A percentile compares a stretch with the other conserved stretches of the same genome.
Conservation (phyloP, 2,888 invertebrate species). For the Mimachlamys varia region DNA sequence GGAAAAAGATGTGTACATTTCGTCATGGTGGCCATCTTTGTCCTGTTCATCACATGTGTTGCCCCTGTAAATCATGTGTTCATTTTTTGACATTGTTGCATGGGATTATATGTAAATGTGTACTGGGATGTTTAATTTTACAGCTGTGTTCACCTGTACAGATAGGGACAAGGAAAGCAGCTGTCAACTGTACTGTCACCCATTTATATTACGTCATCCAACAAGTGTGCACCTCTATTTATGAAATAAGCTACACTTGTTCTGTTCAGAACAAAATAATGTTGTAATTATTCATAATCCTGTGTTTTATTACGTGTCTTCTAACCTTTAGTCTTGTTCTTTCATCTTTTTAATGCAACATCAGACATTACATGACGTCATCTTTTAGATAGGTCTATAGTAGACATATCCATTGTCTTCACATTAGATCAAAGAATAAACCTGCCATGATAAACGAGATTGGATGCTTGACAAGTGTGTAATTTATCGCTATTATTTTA, state of each 20-base stretch:
- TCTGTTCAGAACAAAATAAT: background rate
- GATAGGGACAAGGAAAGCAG: background rate
- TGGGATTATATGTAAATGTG: background rate
- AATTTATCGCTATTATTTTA: background rate
- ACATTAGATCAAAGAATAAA: background rate
- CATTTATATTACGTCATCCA: background rate
- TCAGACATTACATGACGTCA: background rate
- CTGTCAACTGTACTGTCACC: background rate
- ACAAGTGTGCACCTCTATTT: background rate
- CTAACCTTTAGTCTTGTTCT: background rate
- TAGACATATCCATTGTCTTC: background rate
- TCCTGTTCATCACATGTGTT: background rate
- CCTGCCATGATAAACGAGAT: background rate
- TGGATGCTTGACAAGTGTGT: background rate
- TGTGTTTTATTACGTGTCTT: background rate
- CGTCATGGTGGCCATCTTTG: background rate
- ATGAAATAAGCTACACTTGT: background rate
- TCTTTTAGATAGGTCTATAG: background rate
- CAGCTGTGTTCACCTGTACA: background rate
- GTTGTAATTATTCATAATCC: background rate
- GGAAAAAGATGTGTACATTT: background rate
- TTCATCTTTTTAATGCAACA: background rate
- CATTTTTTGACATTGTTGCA: background rate
- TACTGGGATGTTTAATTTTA: background rate
- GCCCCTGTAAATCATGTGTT: background rate